Percentiles rank a stretch among this genome's conserved stretches.
Evolutionary conservation across 2,888 invertebrate species (phyloP).

Genomic region (Watsonalla cultraria): DNA sequence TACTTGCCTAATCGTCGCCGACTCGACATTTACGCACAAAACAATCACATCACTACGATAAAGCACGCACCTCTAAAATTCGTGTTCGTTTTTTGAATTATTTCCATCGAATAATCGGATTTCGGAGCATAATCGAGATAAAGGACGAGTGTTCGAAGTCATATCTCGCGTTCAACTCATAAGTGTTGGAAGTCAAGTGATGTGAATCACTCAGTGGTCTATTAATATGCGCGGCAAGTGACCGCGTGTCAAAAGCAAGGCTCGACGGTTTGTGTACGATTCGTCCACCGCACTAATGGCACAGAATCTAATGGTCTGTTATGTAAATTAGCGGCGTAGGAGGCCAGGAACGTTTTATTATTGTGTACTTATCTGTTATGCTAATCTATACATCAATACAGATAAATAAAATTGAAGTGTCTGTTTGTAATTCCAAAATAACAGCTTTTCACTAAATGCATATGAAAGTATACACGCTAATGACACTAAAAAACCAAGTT

Average conservation of each 20-base stretch:
- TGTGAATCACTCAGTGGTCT: conserved; percentile 67
- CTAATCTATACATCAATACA: too few relatives aligned
- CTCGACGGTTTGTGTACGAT: conserved; percentile 42
- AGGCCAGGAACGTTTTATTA: background rate
- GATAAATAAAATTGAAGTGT: too few relatives aligned
- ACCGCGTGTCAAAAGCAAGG: conserved; percentile 75
- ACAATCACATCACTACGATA: conserved; percentile 35
- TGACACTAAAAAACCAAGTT: too few relatives aligned
- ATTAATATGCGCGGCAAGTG: conserved; percentile 75
- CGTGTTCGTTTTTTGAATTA: conserved; percentile 29
- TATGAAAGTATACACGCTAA: too few relatives aligned
- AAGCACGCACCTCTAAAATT: conserved; percentile 21
- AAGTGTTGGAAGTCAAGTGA: conserved; percentile 57
- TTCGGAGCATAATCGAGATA: conserved; percentile 28
- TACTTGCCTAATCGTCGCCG: conserved; percentile 49
- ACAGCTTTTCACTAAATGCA: too few relatives aligned
- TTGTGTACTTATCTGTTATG: background rate
- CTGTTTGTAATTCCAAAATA: too few relatives aligned
- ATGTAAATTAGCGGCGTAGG: conserved; percentile 27
- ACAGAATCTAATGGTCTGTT: conserved; percentile 24
- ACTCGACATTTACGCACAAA: conserved; percentile 43
- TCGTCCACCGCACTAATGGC: conserved; percentile 27
- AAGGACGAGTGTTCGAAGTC: conserved; percentile 42
- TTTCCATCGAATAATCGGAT: conserved; percentile 19
- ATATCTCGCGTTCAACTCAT: conserved; percentile 64